Conservation (phyloP, 2,113 vertebrate species). For the Nesogale talazaci region DNA sequence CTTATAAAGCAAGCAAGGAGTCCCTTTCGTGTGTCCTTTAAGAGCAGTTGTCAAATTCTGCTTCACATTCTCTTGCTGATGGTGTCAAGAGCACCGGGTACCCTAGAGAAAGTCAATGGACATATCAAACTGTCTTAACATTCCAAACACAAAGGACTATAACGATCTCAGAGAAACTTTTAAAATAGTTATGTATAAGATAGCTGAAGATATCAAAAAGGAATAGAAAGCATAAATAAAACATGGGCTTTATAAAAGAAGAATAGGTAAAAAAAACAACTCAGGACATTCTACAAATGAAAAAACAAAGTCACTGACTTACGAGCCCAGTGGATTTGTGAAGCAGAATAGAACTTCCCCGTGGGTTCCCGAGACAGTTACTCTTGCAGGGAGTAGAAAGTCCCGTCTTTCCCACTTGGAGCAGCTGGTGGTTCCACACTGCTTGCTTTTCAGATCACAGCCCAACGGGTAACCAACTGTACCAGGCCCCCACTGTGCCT, state of each 20-base stretch:
- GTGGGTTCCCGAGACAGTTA: too few species aligned
- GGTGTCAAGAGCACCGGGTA: background rate
- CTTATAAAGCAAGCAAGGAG: conserved; percentile 43
- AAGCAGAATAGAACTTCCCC: background rate
- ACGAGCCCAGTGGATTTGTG: background rate
- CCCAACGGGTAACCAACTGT: too few species aligned
- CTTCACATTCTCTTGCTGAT: too few species aligned
- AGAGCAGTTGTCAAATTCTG: conserved; percentile 46
- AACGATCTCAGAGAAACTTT: background rate
- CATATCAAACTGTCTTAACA: conserved; percentile 35
- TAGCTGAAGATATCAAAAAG: conserved; percentile 15
- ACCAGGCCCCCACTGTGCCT: too few species aligned
- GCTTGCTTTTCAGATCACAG: too few species aligned
- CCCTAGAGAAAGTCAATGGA: conserved; percentile 30
- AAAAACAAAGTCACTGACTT: background rate
- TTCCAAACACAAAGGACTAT: background rate
- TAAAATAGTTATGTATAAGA: conserved; percentile 16
- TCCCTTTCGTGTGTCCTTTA: conserved; percentile 49
- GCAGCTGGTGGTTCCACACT: too few species aligned
- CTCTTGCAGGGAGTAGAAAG: too few species aligned
- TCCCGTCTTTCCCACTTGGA: too few species aligned
- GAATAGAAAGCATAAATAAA: conserved; percentile 12
- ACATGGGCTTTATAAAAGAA: conserved; percentile 44
- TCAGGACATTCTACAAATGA: conserved; percentile 33
- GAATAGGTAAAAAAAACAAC: conserved; percentile 7